Base-by-base conservation (phyloP, 2,113 vertebrate species). In the Ptyas mucosa region DNA sequence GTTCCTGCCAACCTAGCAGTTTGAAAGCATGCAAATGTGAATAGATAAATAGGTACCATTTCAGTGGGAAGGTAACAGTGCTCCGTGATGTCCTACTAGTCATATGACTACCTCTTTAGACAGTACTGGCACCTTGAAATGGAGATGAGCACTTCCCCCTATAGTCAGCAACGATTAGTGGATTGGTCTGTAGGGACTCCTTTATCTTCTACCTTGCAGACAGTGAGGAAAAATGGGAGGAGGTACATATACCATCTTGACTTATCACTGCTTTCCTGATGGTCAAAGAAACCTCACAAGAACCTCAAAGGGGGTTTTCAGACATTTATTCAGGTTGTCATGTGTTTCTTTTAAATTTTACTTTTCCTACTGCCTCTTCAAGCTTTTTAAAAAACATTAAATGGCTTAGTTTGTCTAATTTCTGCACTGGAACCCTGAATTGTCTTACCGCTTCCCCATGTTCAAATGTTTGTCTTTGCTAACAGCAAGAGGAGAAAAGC, bases 401-500 rank as follows among this genome's bases (percentile, higher is more conserved):
- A 55, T 81, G 26, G 52, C 92, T 94, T 61, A 94, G 86, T 85
- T 49, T 0, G 7, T 61, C 92, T 93, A 1, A 92, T 94, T 94
- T 96, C 94, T 85, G 39, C 0, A 0, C 61, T 75, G 92, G 53
- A 54, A 96, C 97, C 96, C 93, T 89, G 81, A 55, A 93, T 94
- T 95, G 93, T 89, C 94, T 89, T 93, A 94, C 94, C 90, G 96
- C 91, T 95, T 93, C 94, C 53, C 61, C 94, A 93, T 94, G 54
- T 91, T 95, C 93, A 95, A 93, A 94, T 95, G 95, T 96, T 97
- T 97, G 96, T 95, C 94, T 96, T 96, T 49, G 94, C 61, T 89
- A 55, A 92, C 88, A 95, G 91, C 23, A 94, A 94, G 94, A 89
- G 85, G 89, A 96, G 86, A 95, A 95, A 96, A 94, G 94, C 96